Conservation (phyloP, 2,888 invertebrate species). For the Cheiracanthium punctorium region DNA sequence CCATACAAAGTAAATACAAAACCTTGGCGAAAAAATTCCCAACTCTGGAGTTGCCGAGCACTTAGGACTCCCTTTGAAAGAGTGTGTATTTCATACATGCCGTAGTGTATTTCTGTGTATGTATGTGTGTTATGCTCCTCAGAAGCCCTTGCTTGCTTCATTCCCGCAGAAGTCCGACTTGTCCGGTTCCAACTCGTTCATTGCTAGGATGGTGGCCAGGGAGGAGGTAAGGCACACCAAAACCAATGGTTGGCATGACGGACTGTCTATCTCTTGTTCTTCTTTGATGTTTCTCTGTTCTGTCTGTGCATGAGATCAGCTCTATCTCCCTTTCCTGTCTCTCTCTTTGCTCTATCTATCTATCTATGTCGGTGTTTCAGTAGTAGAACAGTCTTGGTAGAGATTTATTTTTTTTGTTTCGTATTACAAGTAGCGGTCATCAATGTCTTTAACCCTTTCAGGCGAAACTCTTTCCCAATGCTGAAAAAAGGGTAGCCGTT, state of each 20-base stretch:
- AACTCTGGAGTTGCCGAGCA: not conserved
- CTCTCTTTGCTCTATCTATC: not conserved
- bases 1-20: too few species aligned
- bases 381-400: too few species aligned
- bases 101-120: not conserved
- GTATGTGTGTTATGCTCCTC: not conserved
- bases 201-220: slow-evolving; percentile 45
- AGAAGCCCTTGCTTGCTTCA: slow-evolving; percentile 14
- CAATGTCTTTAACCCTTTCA: too few species aligned
- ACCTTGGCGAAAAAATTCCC: not conserved
- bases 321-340: slow-evolving; percentile 1
- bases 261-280: too few species aligned
- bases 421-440: too few species aligned
- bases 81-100: not conserved
- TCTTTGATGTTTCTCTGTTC: too few species aligned
- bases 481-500: too few species aligned
- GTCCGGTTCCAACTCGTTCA: slow-evolving; percentile 44
- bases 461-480: too few species aligned
- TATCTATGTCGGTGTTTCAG: too few species aligned
- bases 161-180: slow-evolving; percentile 60
- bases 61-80: not conserved
- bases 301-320: slow-evolving; percentile 1
- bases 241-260: slow-evolving; percentile 37
- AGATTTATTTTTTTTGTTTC: too few species aligned
- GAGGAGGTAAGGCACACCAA: slow-evolving; percentile 66